phyloP scores from a whole-genome alignment of 2,888 invertebrate species.

The Spisula solida region DNA sequence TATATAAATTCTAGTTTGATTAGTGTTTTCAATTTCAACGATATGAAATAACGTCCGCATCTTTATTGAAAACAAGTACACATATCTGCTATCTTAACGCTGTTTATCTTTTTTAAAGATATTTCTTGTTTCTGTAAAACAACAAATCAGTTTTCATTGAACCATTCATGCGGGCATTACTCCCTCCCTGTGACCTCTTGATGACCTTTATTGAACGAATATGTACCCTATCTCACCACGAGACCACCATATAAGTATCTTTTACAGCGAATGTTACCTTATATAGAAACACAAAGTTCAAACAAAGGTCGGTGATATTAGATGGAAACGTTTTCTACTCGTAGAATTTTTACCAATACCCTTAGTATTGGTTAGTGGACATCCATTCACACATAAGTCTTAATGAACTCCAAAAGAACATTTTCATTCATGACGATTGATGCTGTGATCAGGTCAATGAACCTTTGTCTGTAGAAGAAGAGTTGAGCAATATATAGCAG shows the following conservation, averaged over 20 bases:
- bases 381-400: conserved; percentile 4
- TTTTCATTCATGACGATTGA: conserved; percentile 10
- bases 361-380: background rate
- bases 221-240: background rate
- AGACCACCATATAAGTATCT: background rate
- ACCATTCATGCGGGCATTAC: background rate
- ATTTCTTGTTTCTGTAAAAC: too few relatives aligned
- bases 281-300: background rate
- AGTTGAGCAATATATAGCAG: too few relatives aligned
- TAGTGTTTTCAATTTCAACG: too few relatives aligned
- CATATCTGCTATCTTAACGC: too few relatives aligned
- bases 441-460: background rate
- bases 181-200: background rate
- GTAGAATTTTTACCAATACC: conserved; percentile 12
- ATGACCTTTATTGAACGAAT: background rate
- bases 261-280: background rate
- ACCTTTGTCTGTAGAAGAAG: background rate
- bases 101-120: too few relatives aligned
- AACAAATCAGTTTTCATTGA: background rate
- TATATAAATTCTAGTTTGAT: too few relatives aligned
- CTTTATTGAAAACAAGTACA: too few relatives aligned
- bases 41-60: too few relatives aligned
- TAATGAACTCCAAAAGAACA: conserved; percentile 2
- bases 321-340: conserved; percentile 10
- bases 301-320: background rate